Evolutionary conservation across 2,888 invertebrate species (phyloP), one percentile per base, ranked within the genome.

Genomic region (Copidosoma aretas): DNA sequence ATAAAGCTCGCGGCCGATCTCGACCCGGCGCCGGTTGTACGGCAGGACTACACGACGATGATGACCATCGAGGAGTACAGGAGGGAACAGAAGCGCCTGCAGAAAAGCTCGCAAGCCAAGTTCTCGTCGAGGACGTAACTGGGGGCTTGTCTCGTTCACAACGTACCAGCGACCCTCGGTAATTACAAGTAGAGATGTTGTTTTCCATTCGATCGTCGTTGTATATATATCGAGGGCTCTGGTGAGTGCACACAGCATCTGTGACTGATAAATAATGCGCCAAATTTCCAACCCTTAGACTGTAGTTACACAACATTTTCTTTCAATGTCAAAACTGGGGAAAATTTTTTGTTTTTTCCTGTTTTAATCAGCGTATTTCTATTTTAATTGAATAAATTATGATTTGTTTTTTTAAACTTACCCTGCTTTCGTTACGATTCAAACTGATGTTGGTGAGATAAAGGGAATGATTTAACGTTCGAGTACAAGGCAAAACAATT

Each of bases 61-160:
- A 75, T 83, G 53, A 83, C 83, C 2, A 81, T 83, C 46, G 81
- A 83, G 56, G 81, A 82, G 19, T 83, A 83, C 62, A 78, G 82
- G 24, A 80, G 79, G 64, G 79, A 81, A 74, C 76, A 82, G 67
- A 83, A 82, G 59, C 78, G 73, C 65, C 62, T 53, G 14, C 24
- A 53, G 1, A 64, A 46, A 15, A 61, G 25, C 14, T 56, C 56
- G 1, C 59, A 54, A 21, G 22, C 49, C 21, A 61, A 66, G 10
- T 57, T 61, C 19, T n/a, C 57, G 5, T 22, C 51, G 49, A 51
- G 25, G 32, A 60, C 60, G 60, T 51, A 56, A 41, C n/a, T 17
- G 43, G 15, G 17, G 12, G 43, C 17, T 3, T 46, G 32, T 46
- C 43, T 46, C 43, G 17, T 46, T 17, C 43, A 46, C 43, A 12